These are phyloP conservation scores for Phocoena sinus DNA, from an alignment of 2,113 vertebrate species.

Conservation along the genomic window DNA sequence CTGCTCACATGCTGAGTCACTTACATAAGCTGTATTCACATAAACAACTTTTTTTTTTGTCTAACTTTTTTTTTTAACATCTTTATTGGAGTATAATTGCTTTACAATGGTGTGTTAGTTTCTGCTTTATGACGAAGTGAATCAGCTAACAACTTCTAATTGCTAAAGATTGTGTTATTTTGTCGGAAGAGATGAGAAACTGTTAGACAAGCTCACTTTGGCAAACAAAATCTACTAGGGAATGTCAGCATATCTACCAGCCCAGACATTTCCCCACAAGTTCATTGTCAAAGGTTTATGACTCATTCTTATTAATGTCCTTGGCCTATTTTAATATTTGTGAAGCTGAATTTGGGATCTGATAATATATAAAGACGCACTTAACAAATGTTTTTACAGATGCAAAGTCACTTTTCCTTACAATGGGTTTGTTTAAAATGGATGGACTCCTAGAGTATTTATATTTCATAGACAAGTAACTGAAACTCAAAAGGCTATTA, in stretches of 20 bases:
- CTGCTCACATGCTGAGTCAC: background rate
- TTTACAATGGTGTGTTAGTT: too few relatives aligned
- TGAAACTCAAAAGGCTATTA: background rate
- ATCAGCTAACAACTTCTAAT: background rate
- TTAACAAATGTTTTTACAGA: background rate
- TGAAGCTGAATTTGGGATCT: background rate
- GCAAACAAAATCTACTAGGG: background rate
- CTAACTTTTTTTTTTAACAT: too few relatives aligned
- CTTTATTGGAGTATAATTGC: too few relatives aligned
- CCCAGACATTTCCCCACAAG: background rate
- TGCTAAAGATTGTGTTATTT: background rate
- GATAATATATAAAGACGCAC: background rate
- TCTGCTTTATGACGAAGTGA: too few relatives aligned
- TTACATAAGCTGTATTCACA: background rate
- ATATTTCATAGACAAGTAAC: background rate
- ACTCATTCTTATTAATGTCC: background rate
- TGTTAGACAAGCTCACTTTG: background rate
- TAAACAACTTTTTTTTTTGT: background rate
- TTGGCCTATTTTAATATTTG: background rate
- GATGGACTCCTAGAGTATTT: background rate
- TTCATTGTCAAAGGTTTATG: background rate
- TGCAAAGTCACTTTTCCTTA: background rate
- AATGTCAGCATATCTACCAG: background rate
- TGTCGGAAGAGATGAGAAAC: background rate
- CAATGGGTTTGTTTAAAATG: background rate